phyloP scores from a whole-genome alignment of 2,113 vertebrate genomes.

The Orthonyx spaldingii region DNA sequence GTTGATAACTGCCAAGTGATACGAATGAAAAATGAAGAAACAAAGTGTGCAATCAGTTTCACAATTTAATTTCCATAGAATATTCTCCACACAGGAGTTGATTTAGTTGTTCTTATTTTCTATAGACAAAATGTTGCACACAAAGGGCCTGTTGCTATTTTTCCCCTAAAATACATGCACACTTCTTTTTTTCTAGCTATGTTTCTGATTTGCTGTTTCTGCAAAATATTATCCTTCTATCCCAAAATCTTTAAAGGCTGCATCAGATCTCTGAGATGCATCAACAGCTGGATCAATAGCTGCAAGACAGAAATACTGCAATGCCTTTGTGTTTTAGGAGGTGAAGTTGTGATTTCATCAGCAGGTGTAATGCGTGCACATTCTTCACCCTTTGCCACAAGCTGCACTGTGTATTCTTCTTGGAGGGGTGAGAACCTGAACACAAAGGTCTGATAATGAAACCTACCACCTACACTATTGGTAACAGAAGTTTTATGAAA shows the following conservation, averaged over 20 bases:
- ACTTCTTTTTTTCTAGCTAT: neutral
- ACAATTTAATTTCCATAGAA: neutral
- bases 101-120: neutral
- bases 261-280: neutral
- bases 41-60: neutral
- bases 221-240: neutral
- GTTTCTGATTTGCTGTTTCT: neutral
- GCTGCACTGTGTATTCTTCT: neutral
- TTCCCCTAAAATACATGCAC: neutral
- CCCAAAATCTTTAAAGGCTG: neutral
- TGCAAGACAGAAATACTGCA: neutral
- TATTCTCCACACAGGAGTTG: neutral
- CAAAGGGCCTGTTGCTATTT: neutral
- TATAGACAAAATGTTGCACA: neutral
- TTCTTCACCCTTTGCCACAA: neutral
- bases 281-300: neutral
- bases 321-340: neutral
- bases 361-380: accelerated
- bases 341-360: neutral
- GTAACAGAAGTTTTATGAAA: neutral
- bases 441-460: neutral
- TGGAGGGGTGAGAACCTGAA: neutral
- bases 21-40: neutral
- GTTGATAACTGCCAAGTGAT: neutral
- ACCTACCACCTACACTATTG: neutral